Evolutionary conservation across 2,888 invertebrate species (phyloP), one percentile per base, ranked within the genome.

Genomic region (Orthosia incerta): DNA sequence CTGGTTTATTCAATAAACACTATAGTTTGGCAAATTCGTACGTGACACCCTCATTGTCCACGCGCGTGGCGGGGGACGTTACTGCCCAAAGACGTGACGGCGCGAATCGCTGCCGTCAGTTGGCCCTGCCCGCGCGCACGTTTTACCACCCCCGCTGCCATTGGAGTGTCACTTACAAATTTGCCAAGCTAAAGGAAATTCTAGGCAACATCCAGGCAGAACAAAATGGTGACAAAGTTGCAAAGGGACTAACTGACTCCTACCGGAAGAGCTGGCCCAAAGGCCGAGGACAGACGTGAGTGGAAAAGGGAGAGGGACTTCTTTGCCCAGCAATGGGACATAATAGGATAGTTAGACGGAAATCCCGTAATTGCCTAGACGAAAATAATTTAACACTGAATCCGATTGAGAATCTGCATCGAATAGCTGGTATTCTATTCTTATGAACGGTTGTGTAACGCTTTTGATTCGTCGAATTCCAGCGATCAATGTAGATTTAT

Each of bases 381-480:
- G 9, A 23, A 16, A 59, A 67, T 48, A 76, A 39, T 15, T 16
- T 39, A 16, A 20, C 9, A 13, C 3, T n/a, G 7, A 57, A 0
- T 20, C 0, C 53, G 12, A 53, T 26, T 26, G 26, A 20, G 71
- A 61, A 50, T 12, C 16, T 26, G n/a, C 12, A 18, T 0, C 16
- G 9, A 20, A 13, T 20, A 5, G 1, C 12, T 20, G 18, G 18
- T 60, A 77, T 57, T 45, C 45, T 31, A 57, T 78, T 60, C 59
- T 63, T 18, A 71, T 46, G 51, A 18, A 18, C 39, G n/a, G 18
- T 59, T 79, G 48, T n/a, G 59, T 53, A 73, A 78, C 53, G 60
- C 39, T 48, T n/a, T 59, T 59, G 26, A 76, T 79, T 79, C 76
- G 57, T 50, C 26, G 71, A 61, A 71, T 65, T 70, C 48, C 16